Evolutionary conservation across 1,140 invertebrate genomes (phyloP).

Genomic region (Babylonia areolata): DNA sequence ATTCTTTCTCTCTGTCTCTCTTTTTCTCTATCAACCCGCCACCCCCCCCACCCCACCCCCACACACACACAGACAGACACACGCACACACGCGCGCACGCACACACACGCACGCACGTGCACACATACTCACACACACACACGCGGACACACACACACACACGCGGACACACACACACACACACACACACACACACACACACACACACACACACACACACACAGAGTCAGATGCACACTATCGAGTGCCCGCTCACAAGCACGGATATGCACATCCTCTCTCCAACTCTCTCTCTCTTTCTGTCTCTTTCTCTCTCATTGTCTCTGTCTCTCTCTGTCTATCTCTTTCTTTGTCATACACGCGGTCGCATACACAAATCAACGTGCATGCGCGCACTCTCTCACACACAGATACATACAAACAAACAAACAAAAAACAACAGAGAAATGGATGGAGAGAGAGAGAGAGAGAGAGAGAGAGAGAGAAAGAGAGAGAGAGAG

Average conservation of each 20-base stretch:
- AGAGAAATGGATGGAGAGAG: background rate
- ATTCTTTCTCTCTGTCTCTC: background rate
- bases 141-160: background rate
- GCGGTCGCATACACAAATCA: background rate
- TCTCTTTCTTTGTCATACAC: too few species aligned
- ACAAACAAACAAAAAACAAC: background rate
- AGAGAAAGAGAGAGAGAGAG: slow-evolving; percentile 6
- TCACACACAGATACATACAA: background rate
- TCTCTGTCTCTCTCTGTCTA: too few species aligned
- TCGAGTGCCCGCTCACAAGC: background rate
- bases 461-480: slow-evolving; percentile 12
- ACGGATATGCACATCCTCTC: background rate
- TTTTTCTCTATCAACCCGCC: background rate
- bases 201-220: slow-evolving; percentile 7
- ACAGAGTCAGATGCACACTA: background rate
- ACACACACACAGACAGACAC: slow-evolving; percentile 5
- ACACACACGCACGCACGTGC: slow-evolving; percentile 15
- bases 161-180: background rate
- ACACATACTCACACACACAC: slow-evolving; percentile 2
- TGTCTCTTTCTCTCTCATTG: too few species aligned
- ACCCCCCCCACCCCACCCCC: background rate
- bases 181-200: background rate
- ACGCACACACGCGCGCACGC: background rate
- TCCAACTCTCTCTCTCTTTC: too few species aligned
- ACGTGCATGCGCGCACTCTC: too few species aligned